A percentile compares a stretch with the other conserved stretches of the same genome.
Evolutionary conservation across 23 tunicate genomes (phyloP).

Genomic region (Trididemnum nubilum): DNA sequence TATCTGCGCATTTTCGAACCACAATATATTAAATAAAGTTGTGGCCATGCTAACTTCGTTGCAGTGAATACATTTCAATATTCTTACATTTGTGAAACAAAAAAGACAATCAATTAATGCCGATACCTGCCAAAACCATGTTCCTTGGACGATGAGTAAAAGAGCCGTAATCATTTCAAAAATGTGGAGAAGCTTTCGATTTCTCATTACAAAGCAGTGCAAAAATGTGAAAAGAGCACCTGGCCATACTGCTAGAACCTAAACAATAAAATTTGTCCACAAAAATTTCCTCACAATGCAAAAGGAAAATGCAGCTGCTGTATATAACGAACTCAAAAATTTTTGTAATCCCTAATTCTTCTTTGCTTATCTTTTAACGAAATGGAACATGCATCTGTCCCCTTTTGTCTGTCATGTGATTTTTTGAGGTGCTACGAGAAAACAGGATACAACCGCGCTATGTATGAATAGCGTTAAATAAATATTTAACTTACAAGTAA

Average conservation of each 20-base stretch:
- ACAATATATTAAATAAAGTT: no score
- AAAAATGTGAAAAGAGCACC: constrained; percentile 70
- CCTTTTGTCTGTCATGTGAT: no score
- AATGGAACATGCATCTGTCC: no score
- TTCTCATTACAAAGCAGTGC: constrained; percentile 71
- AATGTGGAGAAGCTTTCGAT: constrained; percentile 55
- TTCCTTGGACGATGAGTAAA: constrained; percentile 80
- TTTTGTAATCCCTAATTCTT: neutral
- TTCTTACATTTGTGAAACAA: no score
- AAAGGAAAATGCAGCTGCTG: no score
- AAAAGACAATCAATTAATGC: no score
- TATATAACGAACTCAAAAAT: neutral
- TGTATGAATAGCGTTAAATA: no score
- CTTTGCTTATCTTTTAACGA: neutral
- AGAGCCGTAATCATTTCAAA: constrained; percentile 69
- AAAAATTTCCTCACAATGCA: neutral
- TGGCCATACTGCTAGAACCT: constrained; percentile 94
- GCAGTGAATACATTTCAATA: no score
- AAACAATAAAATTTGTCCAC: constrained; percentile 17
- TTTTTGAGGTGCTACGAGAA: no score
- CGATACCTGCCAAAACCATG: constrained; percentile 99
- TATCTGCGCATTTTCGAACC: no score
- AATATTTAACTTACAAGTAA: constrained; percentile 71
- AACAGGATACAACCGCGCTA: no score
- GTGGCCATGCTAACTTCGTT: no score